Percentiles rank a stretch among this genome's conserved stretches.
These are phyloP conservation scores for Orthosia gothica DNA, from an alignment of 2,888 invertebrate species.

Conservation along the genomic window DNA sequence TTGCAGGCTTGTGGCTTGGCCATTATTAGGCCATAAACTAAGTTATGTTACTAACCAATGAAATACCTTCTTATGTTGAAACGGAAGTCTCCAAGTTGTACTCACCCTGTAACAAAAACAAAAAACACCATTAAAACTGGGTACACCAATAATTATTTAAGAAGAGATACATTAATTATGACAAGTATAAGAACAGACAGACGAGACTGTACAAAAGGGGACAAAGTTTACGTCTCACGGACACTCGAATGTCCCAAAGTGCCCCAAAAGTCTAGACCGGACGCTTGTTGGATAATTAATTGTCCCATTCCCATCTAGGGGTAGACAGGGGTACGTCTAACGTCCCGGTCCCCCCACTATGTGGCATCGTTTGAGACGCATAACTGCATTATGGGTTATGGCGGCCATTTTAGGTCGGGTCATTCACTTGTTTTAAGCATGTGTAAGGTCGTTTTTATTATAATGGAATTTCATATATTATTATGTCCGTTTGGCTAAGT, in stretches of 20 bases:
- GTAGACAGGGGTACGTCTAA: slow-evolving; percentile 28
- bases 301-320: slow-evolving; percentile 71
- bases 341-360: slow-evolving; percentile 35
- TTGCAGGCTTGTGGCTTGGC: background rate
- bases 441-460: slow-evolving; percentile 32
- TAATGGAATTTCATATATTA: slow-evolving; percentile 2
- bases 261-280: slow-evolving; percentile 82
- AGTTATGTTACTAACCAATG: background rate
- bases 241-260: slow-evolving; percentile 63
- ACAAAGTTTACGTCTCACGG: slow-evolving; percentile 53
- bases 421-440: slow-evolving; percentile 40
- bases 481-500: background rate
- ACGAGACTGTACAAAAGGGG: slow-evolving; percentile 23
- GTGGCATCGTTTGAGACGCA: slow-evolving; percentile 56
- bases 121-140: slow-evolving; percentile 39
- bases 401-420: slow-evolving; percentile 41
- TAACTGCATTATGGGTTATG: slow-evolving; percentile 58
- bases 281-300: slow-evolving; percentile 78
- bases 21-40: background rate
- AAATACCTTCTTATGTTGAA: slow-evolving; percentile 16
- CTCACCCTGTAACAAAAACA: slow-evolving; percentile 68
- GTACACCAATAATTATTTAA: slow-evolving; percentile 9
- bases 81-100: slow-evolving; percentile 11
- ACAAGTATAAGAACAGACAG: slow-evolving; percentile 17
- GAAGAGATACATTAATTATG: slow-evolving; percentile 45